Evolutionary conservation across 2,888 invertebrate species (phyloP), one percentile per base, ranked within the genome.

Genomic region (Pasiphila rectangulata): DNA sequence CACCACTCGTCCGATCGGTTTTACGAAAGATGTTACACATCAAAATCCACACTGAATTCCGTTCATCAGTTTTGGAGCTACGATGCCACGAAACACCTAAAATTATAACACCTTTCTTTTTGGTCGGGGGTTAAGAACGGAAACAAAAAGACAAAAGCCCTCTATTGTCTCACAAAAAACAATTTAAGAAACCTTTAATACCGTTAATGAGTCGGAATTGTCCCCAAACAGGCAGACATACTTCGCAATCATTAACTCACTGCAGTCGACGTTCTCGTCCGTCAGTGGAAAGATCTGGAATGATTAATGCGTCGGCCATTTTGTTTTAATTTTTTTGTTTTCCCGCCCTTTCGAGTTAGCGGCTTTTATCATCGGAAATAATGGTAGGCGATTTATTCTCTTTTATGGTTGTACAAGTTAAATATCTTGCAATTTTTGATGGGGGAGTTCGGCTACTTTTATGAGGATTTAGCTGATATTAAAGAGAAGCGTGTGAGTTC

Each of bases 301-400:
- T 68, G 66, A 70, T 68, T 64, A 58, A 68, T 61, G 57, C 36
- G 39, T 44, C 56, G 44, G 59, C 62, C 67, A 64, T 64, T 59
- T 69, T 69, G 60, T 32, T 45, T 45, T 38, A 5, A 17, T 56
- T 58, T 63, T n/a, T 63, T 59, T 48, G 32, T 57, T 59, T 60
- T 63, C 54, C 60, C 64, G 62, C 61, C 60, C 59, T 64, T 64
- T 46, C 27, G 38, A 57, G 50, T 57, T 49, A 57, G 53, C 57
- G 50, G 52, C 57, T 50, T 57, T 53, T 53, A 57, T 52, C 57
- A 53, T 47, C 45, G 51, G 55, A 56, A 57, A 54, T 57, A 57
- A 56, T 55, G 51, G 55, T 38, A 40, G 32, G 39, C 48, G 46
- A 55, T 55, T 57, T 52, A 50, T 53, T 57, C 49, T 48, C 43